Conservation (phyloP, 2,113 vertebrate genomes). For the Excalfactoria chinensis region DNA sequence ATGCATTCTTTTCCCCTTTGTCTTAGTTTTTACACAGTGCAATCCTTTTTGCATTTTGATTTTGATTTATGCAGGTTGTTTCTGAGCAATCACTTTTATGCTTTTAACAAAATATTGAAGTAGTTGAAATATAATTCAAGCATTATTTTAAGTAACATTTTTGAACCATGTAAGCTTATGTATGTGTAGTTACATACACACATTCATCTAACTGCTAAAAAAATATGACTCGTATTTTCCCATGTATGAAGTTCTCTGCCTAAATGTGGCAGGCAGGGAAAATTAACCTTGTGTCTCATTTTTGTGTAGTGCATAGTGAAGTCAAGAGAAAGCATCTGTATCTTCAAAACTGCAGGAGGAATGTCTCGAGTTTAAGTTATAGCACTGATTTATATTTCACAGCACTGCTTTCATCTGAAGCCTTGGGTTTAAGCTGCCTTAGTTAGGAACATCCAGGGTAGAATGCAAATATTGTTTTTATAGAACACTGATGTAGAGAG, state of each 20-base stretch:
- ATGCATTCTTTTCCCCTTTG: not conserved
- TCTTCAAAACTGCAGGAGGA: not conserved
- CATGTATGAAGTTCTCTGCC: not conserved
- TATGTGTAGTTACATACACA: not conserved
- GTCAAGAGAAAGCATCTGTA: not conserved
- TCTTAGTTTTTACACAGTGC: not conserved
- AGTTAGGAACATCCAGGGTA: not conserved
- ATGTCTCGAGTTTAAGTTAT: rapidly evolving
- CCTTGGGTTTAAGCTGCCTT: not conserved
- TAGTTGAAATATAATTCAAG: not conserved
- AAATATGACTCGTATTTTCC: not conserved
- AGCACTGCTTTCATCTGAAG: not conserved
- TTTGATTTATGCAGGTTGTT: not conserved
- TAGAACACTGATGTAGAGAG: not conserved
- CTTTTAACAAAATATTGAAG: not conserved
- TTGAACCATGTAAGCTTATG: not conserved
- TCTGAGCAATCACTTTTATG: not conserved
- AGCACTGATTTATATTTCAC: not conserved
- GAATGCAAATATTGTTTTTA: not conserved
- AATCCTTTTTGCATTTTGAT: rapidly evolving
- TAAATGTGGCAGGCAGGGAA: not conserved
- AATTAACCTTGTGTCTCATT: not conserved
- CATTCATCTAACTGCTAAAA: not conserved
- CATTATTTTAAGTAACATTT: not conserved
- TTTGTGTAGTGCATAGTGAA: not conserved